These are phyloP conservation scores for Oreochromis grahami DNA, from an alignment of 2,797 vertebrate species.

Conservation along the genomic window DNA sequence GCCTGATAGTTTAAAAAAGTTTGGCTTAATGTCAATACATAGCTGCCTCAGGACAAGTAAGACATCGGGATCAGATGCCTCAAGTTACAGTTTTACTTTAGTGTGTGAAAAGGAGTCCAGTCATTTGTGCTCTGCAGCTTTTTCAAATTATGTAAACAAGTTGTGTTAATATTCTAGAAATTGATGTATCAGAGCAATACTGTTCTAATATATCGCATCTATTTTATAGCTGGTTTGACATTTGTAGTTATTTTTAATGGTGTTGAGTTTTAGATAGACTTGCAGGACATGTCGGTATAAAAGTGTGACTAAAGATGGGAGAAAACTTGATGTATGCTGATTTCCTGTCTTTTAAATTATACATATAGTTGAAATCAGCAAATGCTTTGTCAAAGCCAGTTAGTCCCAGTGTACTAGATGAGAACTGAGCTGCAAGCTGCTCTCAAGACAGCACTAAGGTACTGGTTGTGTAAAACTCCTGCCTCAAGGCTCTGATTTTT, in stretches of 20 bases:
- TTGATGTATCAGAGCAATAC: background rate
- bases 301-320: background rate
- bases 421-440: background rate
- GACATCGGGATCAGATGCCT: background rate
- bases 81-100: background rate
- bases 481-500: background rate
- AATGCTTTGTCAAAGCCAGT: background rate
- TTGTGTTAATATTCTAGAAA: background rate
- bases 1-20: slow-evolving; percentile 29
- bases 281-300: background rate
- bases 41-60: background rate
- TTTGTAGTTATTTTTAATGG: background rate
- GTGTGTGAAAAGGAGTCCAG: background rate
- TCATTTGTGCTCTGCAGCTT: background rate
- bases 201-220: background rate
- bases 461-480: background rate
- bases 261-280: background rate
- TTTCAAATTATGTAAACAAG: background rate
- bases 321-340: background rate
- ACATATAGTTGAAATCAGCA: background rate
- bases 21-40: background rate
- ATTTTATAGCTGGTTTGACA: background rate
- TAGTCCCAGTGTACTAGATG: background rate
- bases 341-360: background rate
- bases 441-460: background rate